Conservation (phyloP, 2,888 invertebrate species). For the Macaria notata region DNA sequence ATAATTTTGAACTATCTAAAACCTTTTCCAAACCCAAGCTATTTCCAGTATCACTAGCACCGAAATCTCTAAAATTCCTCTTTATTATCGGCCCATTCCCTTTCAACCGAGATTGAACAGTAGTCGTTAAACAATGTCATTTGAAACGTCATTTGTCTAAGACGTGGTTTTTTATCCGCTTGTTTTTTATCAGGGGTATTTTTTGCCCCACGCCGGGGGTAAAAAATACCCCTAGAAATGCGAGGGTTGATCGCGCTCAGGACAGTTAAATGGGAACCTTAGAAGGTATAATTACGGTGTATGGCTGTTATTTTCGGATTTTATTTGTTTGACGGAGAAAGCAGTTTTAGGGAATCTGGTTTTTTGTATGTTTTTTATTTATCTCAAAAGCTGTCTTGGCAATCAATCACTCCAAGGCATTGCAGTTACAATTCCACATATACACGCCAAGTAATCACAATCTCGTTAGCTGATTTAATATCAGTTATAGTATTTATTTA, state of each 20-base stretch:
- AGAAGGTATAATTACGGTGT: conserved; percentile 23
- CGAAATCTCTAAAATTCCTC: background rate
- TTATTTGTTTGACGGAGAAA: background rate
- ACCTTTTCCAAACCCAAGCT: no score
- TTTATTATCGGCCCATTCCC: conserved; percentile 1
- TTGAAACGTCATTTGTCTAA: conserved; percentile 29
- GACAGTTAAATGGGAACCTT: conserved; percentile 32
- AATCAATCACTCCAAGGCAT: no score
- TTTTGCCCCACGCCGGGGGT: conserved; percentile 29
- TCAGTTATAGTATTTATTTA: no score
- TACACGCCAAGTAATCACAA: no score
- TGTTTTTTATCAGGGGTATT: conserved; percentile 19
- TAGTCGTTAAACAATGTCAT: conserved; percentile 29
- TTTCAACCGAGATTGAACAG: conserved; percentile 5
- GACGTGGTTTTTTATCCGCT: conserved; percentile 18
- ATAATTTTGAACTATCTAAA: no score
- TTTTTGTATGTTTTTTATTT: no score
- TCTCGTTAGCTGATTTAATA: no score
- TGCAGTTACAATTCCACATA: no score
- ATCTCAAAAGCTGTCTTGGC: no score
- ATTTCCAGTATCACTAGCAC: no score
- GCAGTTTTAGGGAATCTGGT: no score
- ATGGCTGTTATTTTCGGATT: conserved; percentile 21
- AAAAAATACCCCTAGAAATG: conserved; percentile 9
- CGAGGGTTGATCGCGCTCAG: conserved; percentile 36